Base-by-base conservation (phyloP, 2,113 vertebrate genomes). In the Pterophyllum scalare region DNA sequence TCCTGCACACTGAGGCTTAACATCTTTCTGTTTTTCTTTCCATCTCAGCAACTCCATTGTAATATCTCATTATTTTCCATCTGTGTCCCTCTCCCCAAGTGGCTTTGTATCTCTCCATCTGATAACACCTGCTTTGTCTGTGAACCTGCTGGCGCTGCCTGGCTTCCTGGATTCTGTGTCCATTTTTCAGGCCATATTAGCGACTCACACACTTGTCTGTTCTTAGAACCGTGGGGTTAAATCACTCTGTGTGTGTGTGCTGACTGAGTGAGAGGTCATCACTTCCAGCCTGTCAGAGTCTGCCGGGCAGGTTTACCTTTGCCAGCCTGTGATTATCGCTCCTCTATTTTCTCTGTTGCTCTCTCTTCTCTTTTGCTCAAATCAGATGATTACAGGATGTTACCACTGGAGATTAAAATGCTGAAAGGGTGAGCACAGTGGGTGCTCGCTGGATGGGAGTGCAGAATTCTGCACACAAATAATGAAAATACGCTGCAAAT, bases 311-410 rank as follows among this genome's bases (percentile, higher is more conserved):
- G 38, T 70, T 78, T 85, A 87, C 83, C 87, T 88, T 54, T 56
- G 72, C 82, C 87, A 92, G 85, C 79, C 88, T 87, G 86, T 89
- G 88, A 95, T 95, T 95, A 95, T 82, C 89, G 90, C 77, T 79
- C 24, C 79, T 85, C 77, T 62, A 59, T 60, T 19, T 35, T 28
- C 59, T 75, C 87, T 76, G 82, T 80, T 62, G 17, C 85, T 80
- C 85, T 75, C 78, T 79, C 83, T 75, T 6, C 79, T 85, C 79
- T 78, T 83, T 79, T 2, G 85, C 87, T 83, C 84, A 93, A 94
- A 94, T 94, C 83, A 13, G 88, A 93, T 94, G 89, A 94, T 94
- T 94, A 89, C 88, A 84, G 90, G 90, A 84, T 92, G 88, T 88
- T 93, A 92, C 89, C 88, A 83, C 75, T 56, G 81, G 43, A 87